phyloP scores from a whole-genome alignment of 1,140 invertebrate genomes.

The Hyposmocoma kahamanoa region DNA sequence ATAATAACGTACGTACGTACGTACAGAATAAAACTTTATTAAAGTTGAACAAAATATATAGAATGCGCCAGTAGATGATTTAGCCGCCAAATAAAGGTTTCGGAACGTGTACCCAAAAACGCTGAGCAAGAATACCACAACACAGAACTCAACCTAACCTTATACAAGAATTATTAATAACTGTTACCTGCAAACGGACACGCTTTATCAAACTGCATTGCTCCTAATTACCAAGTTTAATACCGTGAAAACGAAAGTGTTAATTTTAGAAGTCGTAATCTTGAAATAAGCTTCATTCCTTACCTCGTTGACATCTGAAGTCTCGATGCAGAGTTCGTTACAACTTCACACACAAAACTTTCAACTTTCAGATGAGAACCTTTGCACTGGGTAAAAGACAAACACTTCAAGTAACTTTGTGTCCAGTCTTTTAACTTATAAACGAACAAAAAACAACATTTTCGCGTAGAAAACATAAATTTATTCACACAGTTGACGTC shows the following conservation, averaged over 20 bases:
- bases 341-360: slow-evolving; percentile 64
- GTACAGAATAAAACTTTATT: too few species aligned
- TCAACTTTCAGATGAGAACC: slow-evolving; percentile 43
- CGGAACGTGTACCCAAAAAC: too few species aligned
- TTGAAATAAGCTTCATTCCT: slow-evolving; percentile 66
- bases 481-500: slow-evolving; percentile 64
- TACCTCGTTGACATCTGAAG: slow-evolving; percentile 74
- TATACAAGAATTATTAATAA: slow-evolving; percentile 65
- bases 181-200: slow-evolving; percentile 34
- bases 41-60: too few species aligned
- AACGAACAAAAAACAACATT: slow-evolving; percentile 60
- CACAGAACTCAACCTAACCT: slow-evolving; percentile 59
- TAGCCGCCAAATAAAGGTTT: too few species aligned
- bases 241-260: slow-evolving; percentile 33
- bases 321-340: slow-evolving; percentile 68
- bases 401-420: slow-evolving; percentile 47
- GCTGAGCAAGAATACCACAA: neutral
- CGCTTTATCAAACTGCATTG: slow-evolving; percentile 18
- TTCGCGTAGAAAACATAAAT: slow-evolving; percentile 64
- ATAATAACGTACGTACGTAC: too few species aligned
- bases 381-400: slow-evolving; percentile 33
- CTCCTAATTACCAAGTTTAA: slow-evolving; percentile 38
- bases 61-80: too few species aligned
- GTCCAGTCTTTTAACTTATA: slow-evolving; percentile 52
- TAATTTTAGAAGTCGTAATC: slow-evolving; percentile 65